Base-by-base conservation (phyloP, 2,888 invertebrate species). In the Lasioglossum marginatum region DNA sequence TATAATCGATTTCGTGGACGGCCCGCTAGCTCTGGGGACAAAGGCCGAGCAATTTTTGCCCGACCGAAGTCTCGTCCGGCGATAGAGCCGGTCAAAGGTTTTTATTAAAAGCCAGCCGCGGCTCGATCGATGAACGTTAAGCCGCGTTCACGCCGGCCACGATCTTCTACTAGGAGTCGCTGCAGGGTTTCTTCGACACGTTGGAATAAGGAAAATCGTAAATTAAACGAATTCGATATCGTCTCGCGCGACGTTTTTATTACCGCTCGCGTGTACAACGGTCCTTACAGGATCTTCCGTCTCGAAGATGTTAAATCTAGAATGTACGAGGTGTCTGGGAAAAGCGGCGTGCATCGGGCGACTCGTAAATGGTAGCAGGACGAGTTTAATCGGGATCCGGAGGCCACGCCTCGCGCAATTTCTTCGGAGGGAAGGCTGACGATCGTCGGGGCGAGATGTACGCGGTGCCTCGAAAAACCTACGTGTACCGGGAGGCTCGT, bases 31-130 rank as follows among this genome's bases (percentile, higher is more conserved):
- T 43, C 71, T 23, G 52, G 37, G 45, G 43, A 78, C 81, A 83
- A 86, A 83, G 78, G 79, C 48, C 72, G 60, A 73, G 73, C 79
- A 75, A 84, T 84, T 81, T 85, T 85, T 82, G 71, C 60, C 19
- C 57, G 37, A 6, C 34, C 43, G 77, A 27, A 72, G 73, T 5
- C 81, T 31, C 73, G 79, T 43, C 52, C 48, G n/a, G 16, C 78
- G 78, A 43, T 76, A 57, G 57, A 63, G 72, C 43, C 79, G 63
- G 19, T 31, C 57, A 48, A 60, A 31, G 75, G 76, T 77, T 87
- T 85, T 86, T 81, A 78, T 86, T 81, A 77, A 77, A 86, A 73
- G 78, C 74, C 77, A 74, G 43, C 71, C 85, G 27, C 16, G 48
- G 2, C 23, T 72, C 75, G 85, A 85, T 85, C 82, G 80, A 87